These are phyloP conservation scores for Orussus abietinus DNA, from an alignment of 1,140 invertebrate genomes.

Conservation along the genomic window DNA sequence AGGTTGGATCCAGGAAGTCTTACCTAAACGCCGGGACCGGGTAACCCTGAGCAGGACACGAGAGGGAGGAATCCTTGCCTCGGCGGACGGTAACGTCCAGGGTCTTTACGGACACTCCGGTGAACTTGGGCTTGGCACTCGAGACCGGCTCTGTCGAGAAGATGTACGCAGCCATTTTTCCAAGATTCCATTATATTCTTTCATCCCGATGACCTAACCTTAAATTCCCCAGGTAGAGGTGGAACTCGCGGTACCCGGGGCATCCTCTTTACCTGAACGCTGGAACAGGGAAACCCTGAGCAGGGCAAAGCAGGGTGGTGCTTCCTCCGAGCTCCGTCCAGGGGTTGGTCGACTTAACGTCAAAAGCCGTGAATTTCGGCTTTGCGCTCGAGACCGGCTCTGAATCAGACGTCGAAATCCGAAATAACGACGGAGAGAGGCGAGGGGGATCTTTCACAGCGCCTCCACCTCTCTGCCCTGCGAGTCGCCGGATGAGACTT, in stretches of 20 bases:
- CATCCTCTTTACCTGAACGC: slow-evolving; percentile 72
- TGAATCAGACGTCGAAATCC: slow-evolving; percentile 25
- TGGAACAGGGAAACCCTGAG: slow-evolving; percentile 54
- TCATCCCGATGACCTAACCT: no score
- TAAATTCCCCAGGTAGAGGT: no score
- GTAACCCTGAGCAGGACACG: slow-evolving; percentile 63
- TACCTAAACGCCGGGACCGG: slow-evolving; percentile 64
- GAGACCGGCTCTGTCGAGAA: slow-evolving; percentile 41
- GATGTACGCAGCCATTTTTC: no score
- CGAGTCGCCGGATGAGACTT: slow-evolving; percentile 23
- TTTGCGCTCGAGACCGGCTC: slow-evolving; percentile 56
- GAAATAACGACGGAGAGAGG: slow-evolving; percentile 13
- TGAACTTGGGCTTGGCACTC: slow-evolving; percentile 42
- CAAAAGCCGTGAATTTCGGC: slow-evolving; percentile 54
- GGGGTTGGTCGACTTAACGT: slow-evolving; percentile 49
- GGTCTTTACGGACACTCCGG: slow-evolving; percentile 23
- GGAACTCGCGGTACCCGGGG: not conserved
- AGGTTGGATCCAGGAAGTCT: no score
- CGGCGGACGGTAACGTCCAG: slow-evolving; percentile 14
- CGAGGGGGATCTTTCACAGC: slow-evolving; percentile 41
- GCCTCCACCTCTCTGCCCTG: slow-evolving; percentile 18
- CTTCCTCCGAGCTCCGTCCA: slow-evolving; percentile 28
- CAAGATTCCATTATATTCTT: no score
- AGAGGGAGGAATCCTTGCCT: slow-evolving; percentile 15
- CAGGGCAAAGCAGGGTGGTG: slow-evolving; percentile 58